phyloP scores from a whole-genome alignment of 1,140 invertebrate genomes.

The Caerostris darwini region DNA sequence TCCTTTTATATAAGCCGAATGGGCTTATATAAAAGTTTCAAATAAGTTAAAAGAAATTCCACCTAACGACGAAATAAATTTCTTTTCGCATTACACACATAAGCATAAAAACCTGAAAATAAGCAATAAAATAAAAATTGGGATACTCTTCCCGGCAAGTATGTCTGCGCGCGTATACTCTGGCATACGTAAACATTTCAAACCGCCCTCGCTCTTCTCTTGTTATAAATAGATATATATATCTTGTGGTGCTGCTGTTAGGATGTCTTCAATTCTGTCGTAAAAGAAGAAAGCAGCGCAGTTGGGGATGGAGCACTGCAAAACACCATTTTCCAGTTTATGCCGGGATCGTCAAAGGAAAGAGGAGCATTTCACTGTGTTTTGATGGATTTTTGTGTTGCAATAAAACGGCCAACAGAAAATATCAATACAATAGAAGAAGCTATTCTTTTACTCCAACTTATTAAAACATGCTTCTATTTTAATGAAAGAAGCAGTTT shows the following conservation, averaged over 20 bases:
- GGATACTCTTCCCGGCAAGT: neutral
- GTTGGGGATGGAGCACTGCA: neutral
- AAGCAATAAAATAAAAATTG: neutral
- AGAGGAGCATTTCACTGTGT: slow-evolving; percentile 35
- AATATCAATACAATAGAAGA: too few species aligned
- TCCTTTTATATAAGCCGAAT: too few species aligned
- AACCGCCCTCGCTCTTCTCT: neutral
- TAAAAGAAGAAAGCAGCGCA: neutral
- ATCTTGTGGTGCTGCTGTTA: neutral
- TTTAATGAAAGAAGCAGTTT: too few species aligned
- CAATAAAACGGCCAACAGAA: slow-evolving; percentile 43
- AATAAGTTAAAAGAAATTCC: neutral
- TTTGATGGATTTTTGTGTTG: slow-evolving; percentile 23
- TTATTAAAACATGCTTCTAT: too few species aligned
- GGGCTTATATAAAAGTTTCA: neutral
- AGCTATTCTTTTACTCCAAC: too few species aligned
- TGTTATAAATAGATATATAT: slow-evolving; percentile 14
- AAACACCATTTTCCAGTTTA: slow-evolving; percentile 35
- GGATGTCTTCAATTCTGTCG: neutral
- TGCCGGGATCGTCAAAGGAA: slow-evolving; percentile 14
- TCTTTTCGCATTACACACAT: neutral
- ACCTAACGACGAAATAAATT: neutral
- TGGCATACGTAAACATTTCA: slow-evolving; percentile 18
- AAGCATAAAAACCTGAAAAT: neutral
- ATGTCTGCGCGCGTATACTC: neutral